A percentile compares a stretch with the other conserved stretches of the same genome.
These are phyloP conservation scores for Tetramorium simillimum DNA, from an alignment of 1,140 invertebrate genomes.

Conservation along the genomic window DNA sequence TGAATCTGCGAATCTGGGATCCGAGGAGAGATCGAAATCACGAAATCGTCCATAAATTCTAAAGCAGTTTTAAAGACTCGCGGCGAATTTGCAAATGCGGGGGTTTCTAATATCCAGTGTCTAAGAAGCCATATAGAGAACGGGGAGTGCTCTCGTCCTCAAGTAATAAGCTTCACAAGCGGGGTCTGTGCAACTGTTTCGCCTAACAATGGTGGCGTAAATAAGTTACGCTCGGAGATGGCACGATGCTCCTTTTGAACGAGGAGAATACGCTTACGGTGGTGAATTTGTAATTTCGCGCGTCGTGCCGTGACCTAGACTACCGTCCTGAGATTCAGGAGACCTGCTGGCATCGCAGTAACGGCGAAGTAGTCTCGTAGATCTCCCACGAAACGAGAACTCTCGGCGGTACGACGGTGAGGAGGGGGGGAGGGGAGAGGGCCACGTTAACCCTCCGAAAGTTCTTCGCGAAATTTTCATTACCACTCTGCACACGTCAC, in stretches of 20 bases:
- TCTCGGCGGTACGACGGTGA: background rate
- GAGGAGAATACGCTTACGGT: conserved; percentile 47
- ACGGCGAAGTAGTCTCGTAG: conserved; percentile 31
- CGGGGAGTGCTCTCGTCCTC: background rate
- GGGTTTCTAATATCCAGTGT: background rate
- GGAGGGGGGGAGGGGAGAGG: background rate
- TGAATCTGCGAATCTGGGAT: background rate
- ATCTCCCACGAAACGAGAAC: conserved; percentile 31
- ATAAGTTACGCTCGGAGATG: conserved; percentile 48
- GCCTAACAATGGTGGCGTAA: conserved; percentile 50
- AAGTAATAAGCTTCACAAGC: conserved; percentile 37
- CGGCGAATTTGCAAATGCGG: background rate
- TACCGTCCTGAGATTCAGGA: conserved; percentile 16
- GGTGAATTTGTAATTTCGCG: conserved; percentile 57
- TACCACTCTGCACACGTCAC: background rate
- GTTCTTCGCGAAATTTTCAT: conserved; percentile 26
- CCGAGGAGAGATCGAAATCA: background rate
- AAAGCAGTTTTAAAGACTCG: background rate
- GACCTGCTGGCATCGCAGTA: background rate
- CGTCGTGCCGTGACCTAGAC: conserved; percentile 20
- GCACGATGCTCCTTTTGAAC: conserved; percentile 52
- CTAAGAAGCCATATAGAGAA: background rate
- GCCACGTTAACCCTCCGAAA: background rate
- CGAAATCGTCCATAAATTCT: background rate
- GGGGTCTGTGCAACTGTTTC: conserved; percentile 35